A percentile compares a stretch with the other conserved stretches of the same genome.
Conservation (phyloP, 2,888 invertebrate species). For the Petrolisthes manimaculis region DNA sequence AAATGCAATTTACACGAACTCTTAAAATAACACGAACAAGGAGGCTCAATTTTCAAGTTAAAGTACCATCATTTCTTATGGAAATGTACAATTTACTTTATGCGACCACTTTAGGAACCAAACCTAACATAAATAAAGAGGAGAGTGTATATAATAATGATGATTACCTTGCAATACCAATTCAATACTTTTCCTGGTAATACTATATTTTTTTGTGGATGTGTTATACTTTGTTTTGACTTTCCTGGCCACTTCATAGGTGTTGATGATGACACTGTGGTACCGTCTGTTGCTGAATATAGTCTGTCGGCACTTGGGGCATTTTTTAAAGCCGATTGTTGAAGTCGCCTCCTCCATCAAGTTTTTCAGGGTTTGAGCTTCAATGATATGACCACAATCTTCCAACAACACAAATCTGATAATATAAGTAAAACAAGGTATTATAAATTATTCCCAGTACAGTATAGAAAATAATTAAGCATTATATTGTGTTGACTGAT, state of each 20-base stretch:
- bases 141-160: too few relatives aligned
- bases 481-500: too few relatives aligned
- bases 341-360: constrained; percentile 67
- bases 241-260: constrained; percentile 32
- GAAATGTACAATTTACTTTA: too few relatives aligned
- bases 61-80: too few relatives aligned
- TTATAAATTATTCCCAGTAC: too few relatives aligned
- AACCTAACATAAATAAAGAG: too few relatives aligned
- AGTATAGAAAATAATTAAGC: too few relatives aligned
- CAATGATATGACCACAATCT: constrained; percentile 68
- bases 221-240: constrained; percentile 45
- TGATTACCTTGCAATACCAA: constrained; percentile 41
- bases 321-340: constrained; percentile 70
- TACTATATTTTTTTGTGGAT: neutral
- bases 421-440: too few relatives aligned
- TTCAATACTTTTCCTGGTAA: constrained; percentile 41
- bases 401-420: constrained; percentile 65
- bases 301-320: constrained; percentile 76
- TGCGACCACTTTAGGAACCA: too few relatives aligned
- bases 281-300: constrained; percentile 76
- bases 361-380: constrained; percentile 69
- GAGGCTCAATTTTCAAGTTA: too few relatives aligned
- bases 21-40: too few relatives aligned
- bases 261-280: constrained; percentile 71
- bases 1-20: too few relatives aligned